A percentile compares a stretch with the other conserved stretches of the same genome.
These are phyloP conservation scores for Ciona savignyi DNA, from an alignment of 23 tunicate genomes.

Conservation along the genomic window DNA sequence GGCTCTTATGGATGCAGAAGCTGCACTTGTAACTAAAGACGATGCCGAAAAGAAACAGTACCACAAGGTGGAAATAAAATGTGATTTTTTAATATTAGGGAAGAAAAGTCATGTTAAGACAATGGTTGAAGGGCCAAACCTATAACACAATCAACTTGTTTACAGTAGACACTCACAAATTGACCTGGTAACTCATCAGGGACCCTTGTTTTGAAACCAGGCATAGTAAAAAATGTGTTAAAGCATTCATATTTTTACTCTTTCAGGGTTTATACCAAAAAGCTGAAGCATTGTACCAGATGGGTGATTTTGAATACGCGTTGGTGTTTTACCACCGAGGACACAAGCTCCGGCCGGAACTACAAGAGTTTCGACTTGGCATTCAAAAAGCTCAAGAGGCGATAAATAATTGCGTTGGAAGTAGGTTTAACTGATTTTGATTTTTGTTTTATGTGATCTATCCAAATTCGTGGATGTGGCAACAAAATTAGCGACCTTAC, in stretches of 20 bases:
- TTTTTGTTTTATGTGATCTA: no score
- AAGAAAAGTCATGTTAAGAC: no score
- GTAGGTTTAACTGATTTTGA: slow-evolving; percentile 22
- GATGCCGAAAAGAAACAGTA: slow-evolving; percentile 66
- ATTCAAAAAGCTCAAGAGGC: slow-evolving; percentile 99
- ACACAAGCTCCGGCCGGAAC: slow-evolving; percentile 89
- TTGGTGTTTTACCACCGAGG: slow-evolving; percentile 96
- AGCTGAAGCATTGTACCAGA: slow-evolving; percentile 96
- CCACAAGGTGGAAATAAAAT: slow-evolving; percentile 39
- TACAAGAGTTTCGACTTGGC: slow-evolving; percentile 94
- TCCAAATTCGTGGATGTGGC: no score
- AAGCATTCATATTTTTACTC: neutral
- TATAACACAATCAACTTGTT: no score
- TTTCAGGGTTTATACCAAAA: slow-evolving; percentile 85
- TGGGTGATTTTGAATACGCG: slow-evolving; percentile 97
- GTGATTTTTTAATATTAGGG: no score
- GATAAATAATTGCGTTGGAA: slow-evolving; percentile 93
- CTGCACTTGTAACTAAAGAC: no score
- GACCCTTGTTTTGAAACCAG: no score
- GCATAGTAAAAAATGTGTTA: no score
- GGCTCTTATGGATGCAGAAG: slow-evolving; percentile 88
- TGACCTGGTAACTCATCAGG: no score
- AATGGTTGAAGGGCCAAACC: no score
- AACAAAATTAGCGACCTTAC: no score
- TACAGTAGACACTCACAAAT: no score